A percentile compares a stretch with the other conserved stretches of the same genome.
phyloP scores from a whole-genome alignment of 2,113 vertebrate genomes.

The Strigops habroptila region DNA sequence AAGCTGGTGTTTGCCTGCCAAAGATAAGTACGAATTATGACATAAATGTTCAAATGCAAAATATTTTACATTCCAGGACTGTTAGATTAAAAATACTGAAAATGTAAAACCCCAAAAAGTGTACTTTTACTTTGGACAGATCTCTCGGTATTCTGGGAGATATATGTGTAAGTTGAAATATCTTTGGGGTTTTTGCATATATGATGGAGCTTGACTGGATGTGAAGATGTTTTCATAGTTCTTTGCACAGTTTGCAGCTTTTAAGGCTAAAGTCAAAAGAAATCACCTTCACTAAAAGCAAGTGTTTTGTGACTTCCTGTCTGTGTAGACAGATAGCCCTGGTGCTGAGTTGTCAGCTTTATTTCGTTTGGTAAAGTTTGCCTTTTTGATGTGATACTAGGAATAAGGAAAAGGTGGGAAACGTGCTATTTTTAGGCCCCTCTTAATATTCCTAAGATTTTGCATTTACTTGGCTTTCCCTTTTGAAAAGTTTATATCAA shows the following conservation, averaged over 20 bases:
- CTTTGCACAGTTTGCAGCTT: neutral
- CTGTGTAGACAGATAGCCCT: neutral
- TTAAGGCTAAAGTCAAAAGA: neutral
- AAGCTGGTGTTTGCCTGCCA: neutral
- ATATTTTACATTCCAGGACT: neutral
- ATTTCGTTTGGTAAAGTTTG: neutral
- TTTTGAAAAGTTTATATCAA: neutral
- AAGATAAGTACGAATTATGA: neutral
- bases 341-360: neutral
- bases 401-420: neutral
- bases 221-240: neutral
- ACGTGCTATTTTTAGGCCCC: accelerated
- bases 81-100: neutral
- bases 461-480: neutral
- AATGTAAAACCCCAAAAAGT: accelerated
- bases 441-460: neutral
- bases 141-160: neutral
- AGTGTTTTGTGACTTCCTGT: neutral
- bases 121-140: neutral
- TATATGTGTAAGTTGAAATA: neutral
- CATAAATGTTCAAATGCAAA: neutral
- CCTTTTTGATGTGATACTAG: neutral
- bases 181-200: neutral
- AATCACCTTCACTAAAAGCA: neutral
- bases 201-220: neutral